phyloP scores from a whole-genome alignment of 2,888 invertebrate genomes.

The Cephus spinipes region DNA sequence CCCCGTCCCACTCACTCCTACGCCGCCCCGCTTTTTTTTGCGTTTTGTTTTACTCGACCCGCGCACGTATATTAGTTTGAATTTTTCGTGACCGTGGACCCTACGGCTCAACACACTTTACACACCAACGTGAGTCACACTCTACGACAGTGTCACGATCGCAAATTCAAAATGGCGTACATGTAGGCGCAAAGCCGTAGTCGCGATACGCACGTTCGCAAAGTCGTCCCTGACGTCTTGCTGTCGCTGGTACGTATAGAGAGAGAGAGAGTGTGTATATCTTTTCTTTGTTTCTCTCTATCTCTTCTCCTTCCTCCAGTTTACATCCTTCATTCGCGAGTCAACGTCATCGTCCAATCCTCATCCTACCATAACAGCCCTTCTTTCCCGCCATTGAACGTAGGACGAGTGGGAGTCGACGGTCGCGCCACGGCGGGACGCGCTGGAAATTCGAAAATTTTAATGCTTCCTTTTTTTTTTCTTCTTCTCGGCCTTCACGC shows the following conservation, averaged over 20 bases:
- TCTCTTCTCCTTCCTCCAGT: conserved; percentile 18
- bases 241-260: not conserved
- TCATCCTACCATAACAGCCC: not conserved
- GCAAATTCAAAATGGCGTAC: not conserved
- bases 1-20: not conserved
- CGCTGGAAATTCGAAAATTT: conserved; percentile 12
- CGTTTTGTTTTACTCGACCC: not conserved
- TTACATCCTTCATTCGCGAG: not conserved
- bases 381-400: not conserved
- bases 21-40: not conserved
- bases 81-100: not conserved
- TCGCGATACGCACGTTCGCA: not conserved
- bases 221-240: not conserved
- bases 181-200: not conserved
- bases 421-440: not conserved
- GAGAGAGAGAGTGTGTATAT: too few species aligned
- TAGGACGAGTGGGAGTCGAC: not conserved
- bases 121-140: not conserved
- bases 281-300: conserved; percentile 1
- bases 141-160: not conserved
- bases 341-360: not conserved
- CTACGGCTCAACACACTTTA: not conserved
- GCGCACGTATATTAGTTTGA: not conserved
- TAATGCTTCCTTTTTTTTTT: not conserved
- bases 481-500: not conserved